Conservation (phyloP, 2,888 invertebrate genomes). For the Cephus pulcher region DNA sequence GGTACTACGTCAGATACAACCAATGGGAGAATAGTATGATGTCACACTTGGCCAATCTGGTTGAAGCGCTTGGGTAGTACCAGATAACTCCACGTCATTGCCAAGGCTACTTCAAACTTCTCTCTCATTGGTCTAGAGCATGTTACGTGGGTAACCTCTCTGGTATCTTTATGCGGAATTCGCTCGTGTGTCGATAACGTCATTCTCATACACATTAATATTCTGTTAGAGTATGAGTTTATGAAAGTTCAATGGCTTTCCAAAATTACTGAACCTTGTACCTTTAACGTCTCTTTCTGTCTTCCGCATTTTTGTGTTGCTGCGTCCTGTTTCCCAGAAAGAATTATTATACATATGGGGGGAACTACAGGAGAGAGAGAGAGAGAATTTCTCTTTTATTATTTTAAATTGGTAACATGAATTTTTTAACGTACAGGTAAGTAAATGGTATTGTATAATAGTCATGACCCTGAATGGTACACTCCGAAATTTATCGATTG, state of each 20-base stretch:
- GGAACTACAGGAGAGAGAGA: not conserved
- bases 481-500: not conserved
- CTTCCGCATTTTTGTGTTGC: not conserved
- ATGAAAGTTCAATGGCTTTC: not conserved
- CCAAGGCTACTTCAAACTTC: slow-evolving; percentile 9
- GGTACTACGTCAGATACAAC: slow-evolving; percentile 33
- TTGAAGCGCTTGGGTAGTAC: slow-evolving; percentile 7
- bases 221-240: not conserved
- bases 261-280: not conserved
- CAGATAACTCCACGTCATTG: slow-evolving; percentile 13
- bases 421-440: not conserved
- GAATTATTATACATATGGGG: not conserved
- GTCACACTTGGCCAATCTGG: slow-evolving; percentile 41
- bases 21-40: slow-evolving; percentile 34
- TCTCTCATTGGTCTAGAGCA: not conserved
- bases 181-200: not conserved
- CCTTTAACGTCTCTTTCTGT: not conserved
- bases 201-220: not conserved
- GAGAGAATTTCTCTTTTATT: not conserved
- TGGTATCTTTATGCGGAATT: not conserved
- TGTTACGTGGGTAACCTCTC: not conserved
- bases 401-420: not conserved
- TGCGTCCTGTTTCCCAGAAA: not conserved
- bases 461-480: not conserved
- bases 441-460: no score